Percentiles rank a stretch among this genome's conserved stretches.
Conservation (phyloP, 2,888 invertebrate species). For the Drosophila infuscata region DNA sequence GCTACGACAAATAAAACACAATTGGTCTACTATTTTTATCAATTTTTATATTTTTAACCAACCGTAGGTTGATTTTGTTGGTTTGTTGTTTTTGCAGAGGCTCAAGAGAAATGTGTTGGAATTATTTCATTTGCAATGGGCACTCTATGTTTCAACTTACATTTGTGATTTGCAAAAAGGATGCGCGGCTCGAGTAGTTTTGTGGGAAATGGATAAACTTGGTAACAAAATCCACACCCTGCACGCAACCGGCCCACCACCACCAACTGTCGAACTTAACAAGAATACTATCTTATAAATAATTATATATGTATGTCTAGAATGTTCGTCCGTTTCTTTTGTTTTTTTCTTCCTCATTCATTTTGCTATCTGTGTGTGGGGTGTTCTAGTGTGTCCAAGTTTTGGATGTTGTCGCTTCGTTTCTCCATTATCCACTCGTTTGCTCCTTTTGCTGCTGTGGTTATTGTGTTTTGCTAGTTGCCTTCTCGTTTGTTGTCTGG, state of each 20-base stretch:
- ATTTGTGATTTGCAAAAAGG: constrained; percentile 17
- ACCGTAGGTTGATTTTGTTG: constrained; percentile 73
- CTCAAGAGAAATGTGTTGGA: constrained; percentile 38
- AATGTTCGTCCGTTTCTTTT: constrained; percentile 25
- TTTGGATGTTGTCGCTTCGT: constrained; percentile 11
- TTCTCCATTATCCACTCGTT: constrained; percentile 14
- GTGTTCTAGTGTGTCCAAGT: constrained; percentile 1
- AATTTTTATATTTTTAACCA: constrained; percentile 82
- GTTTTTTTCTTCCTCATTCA: constrained; percentile 10
- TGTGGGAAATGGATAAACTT: constrained; percentile 11
- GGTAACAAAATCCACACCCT: constrained; percentile 1
- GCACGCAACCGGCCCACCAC: not conserved
- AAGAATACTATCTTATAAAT: constrained; percentile 48
- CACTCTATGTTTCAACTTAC: constrained; percentile 33
- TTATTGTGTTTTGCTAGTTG: constrained; percentile 12
- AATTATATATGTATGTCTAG: constrained; percentile 33
- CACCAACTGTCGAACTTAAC: constrained; percentile 40
- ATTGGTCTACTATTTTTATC: constrained; percentile 82
- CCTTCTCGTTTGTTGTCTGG: constrained; percentile 24
- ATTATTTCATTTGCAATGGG: constrained; percentile 26
- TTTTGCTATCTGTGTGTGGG: constrained; percentile 14
- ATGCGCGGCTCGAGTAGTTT: constrained; percentile 1
- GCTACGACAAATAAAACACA: constrained; percentile 47
- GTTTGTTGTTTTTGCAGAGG: constrained; percentile 64
- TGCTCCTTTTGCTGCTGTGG: constrained; percentile 29